Percentiles rank a stretch among this genome's conserved stretches.
Conservation (phyloP, 1,140 invertebrate species). For the Camponotus vicinus region DNA sequence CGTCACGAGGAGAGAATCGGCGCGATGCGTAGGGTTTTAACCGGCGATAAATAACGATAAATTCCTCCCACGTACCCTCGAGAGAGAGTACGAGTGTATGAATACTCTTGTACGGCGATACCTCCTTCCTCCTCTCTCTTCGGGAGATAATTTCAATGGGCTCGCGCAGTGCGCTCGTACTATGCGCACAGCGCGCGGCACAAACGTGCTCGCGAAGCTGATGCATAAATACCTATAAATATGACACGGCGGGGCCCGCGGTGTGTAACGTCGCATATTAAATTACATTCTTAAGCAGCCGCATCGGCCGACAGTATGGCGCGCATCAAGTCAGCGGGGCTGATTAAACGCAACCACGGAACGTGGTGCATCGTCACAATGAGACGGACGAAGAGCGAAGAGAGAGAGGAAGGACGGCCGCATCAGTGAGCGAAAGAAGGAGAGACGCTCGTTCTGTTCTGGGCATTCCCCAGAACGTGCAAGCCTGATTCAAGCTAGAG, state of each 20-base stretch:
- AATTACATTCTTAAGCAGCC: conserved; percentile 82
- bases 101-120: conserved; percentile 10
- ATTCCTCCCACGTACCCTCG: conserved; percentile 69
- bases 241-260: conserved; percentile 75
- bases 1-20: conserved; percentile 52
- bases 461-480: conserved; percentile 46
- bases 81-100: neutral
- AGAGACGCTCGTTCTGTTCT: conserved; percentile 42
- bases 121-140: conserved; percentile 29
- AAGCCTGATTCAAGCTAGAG: conserved; percentile 48
- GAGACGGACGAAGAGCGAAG: conserved; percentile 16
- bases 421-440: conserved; percentile 24
- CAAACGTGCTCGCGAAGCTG: conserved; percentile 72
- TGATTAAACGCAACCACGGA: conserved; percentile 78
- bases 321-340: conserved; percentile 75
- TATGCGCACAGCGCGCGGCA: conserved; percentile 42
- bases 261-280: conserved; percentile 80
- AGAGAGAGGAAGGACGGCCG: neutral
- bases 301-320: conserved; percentile 56
- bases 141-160: conserved; percentile 75
- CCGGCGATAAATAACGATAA: conserved; percentile 73
- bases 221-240: conserved; percentile 81
- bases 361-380: conserved; percentile 41
- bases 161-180: conserved; percentile 38
- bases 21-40: conserved; percentile 40